Evolutionary conservation across 2,888 invertebrate species (phyloP), one percentile per base, ranked within the genome.

Genomic region (Xylophagus ater): DNA sequence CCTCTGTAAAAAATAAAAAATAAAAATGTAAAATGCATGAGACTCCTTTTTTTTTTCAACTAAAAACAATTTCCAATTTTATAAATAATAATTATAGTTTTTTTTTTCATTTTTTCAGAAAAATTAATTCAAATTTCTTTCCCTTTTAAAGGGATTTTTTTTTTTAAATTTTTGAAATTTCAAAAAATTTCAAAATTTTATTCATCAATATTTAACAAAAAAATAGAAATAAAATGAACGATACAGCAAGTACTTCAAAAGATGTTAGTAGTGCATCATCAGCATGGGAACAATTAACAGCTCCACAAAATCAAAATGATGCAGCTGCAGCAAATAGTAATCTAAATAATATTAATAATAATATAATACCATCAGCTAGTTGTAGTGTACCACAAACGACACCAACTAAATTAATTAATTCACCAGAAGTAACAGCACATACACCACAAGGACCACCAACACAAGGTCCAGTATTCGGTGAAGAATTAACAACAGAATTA

Each of bases 211-310:
- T n/a, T n/a, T n/a, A n/a, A n/a, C n/a, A n/a, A n/a, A n/a, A n/a
- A n/a, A n/a, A n/a, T n/a, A n/a, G n/a, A n/a, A n/a, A n/a, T 15
- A 37, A 21, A 4, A 60, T 59, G 60, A 51, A 56, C 24, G 53
- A 54, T 14, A 54, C 55, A 26, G 52, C 51, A 36, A 51, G 49
- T 37, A 47, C 53, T 14, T 47, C 49, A 14, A 53, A 49, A 42
- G 49, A 49, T 20, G 36, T 48, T 8, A 31, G 45, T 2, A 35
- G 35, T 26, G 30, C 54, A 21, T 60, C 59, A 46, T 58, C 62
- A 41, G 65, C 63, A 34, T 65, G 65, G 65, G 65, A 65, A 47
- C 64, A 64, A 48, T 41, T 65, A 20, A 62, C 65, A n/a, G 60
- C 61, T 17, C 54, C 48, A 21, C 41, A 60, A 42, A 53, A 50